phyloP scores from a whole-genome alignment of 2,113 vertebrate genomes.

The Oncorhynchus clarkii region DNA sequence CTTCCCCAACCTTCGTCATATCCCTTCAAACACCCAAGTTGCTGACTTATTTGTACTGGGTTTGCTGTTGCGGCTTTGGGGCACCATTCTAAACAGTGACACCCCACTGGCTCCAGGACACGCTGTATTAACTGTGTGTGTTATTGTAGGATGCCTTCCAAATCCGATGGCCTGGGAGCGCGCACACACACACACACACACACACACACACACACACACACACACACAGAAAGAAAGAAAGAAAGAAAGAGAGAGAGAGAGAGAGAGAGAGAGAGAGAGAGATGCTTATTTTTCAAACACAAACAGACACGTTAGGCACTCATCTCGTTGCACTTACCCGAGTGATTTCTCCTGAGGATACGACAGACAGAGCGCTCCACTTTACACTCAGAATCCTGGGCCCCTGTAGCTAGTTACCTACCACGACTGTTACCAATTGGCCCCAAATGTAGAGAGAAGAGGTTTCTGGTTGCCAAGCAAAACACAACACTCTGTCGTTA shows the following conservation, averaged over 20 bases:
- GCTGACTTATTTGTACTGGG: conserved; percentile 30
- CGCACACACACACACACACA: no score
- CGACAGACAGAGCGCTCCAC: conserved; percentile 70
- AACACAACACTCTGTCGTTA: conserved; percentile 75
- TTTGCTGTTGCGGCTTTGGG: background rate
- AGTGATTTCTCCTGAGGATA: conserved; percentile 83
- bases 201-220: no score
- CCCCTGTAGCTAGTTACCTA: conserved; percentile 44
- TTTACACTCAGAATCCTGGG: conserved; percentile 51
- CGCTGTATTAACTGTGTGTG: conserved; percentile 63
- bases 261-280: no score
- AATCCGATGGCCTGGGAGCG: conserved; percentile 57
- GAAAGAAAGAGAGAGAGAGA: no score
- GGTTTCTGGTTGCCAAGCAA: conserved; percentile 79
- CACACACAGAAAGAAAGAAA: no score
- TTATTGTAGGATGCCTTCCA: conserved; percentile 69
- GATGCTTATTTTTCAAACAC: conserved; percentile 53
- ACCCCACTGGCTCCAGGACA: conserved; percentile 59
- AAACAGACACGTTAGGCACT: conserved; percentile 72
- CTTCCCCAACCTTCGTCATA: background rate
- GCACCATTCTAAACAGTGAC: conserved; percentile 50
- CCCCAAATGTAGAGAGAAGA: conserved; percentile 65
- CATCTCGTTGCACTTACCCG: conserved; percentile 86
- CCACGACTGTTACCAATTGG: conserved; percentile 88
- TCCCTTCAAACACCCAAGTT: background rate